A percentile compares a stretch with the other conserved stretches of the same genome.
phyloP scores from a whole-genome alignment of 2,113 vertebrate species.

The Hippolais icterina region DNA sequence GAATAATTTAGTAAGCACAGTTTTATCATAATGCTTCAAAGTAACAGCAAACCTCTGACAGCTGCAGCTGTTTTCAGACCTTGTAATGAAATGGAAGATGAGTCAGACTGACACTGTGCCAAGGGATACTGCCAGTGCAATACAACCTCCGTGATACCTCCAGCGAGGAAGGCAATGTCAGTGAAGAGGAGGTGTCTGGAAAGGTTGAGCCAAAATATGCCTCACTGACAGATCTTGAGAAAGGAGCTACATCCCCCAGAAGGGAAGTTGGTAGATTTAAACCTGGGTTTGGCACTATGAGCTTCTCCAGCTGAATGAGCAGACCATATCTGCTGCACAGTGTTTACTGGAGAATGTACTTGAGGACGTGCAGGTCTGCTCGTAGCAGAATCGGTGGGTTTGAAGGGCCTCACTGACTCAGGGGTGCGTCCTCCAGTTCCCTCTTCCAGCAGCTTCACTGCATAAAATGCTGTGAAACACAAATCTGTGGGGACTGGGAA shows the following conservation, averaged over 20 bases:
- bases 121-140: conserved; percentile 65
- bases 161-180: conserved; percentile 56
- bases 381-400: rapidly evolving
- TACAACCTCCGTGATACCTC: conserved; percentile 42
- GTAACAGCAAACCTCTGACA: conserved; percentile 69
- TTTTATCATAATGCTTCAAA: conserved; percentile 56
- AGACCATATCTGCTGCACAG: rapidly evolving
- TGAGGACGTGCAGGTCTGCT: not conserved
- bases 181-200: conserved; percentile 58
- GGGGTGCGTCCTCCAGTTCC: not conserved
- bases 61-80: conserved; percentile 68
- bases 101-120: conserved; percentile 68
- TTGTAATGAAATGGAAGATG: conserved; percentile 58
- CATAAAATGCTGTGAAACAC: not conserved
- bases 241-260: not conserved
- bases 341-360: not conserved
- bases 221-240: not conserved
- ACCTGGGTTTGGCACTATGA: not conserved
- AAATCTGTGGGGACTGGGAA: not conserved
- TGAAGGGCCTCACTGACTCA: not conserved
- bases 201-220: conserved; percentile 21
- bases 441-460: not conserved
- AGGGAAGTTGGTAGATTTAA: not conserved
- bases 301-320: not conserved
- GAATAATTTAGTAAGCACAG: conserved; percentile 31